Conservation (phyloP, 2,113 vertebrate species). For the Emberiza fucata region DNA sequence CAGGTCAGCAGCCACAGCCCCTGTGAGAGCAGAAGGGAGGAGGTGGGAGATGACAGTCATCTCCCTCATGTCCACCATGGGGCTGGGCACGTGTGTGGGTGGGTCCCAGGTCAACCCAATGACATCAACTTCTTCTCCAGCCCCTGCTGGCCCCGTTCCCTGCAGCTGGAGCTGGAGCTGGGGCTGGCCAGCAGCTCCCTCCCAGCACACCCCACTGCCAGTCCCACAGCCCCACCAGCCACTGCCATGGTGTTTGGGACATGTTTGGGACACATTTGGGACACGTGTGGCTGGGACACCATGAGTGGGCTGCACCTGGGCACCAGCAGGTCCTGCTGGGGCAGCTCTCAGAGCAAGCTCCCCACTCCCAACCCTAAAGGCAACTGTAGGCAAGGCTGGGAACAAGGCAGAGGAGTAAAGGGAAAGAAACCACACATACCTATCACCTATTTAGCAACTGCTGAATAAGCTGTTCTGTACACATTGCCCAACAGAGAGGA, state of each 20-base stretch:
- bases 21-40: neutral
- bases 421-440: constrained; percentile 27
- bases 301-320: neutral
- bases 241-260: accelerated
- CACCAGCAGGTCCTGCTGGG: neutral
- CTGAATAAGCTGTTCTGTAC: constrained; percentile 52
- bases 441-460: constrained; percentile 58
- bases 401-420: neutral
- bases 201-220: neutral
- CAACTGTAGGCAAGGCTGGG: neutral
- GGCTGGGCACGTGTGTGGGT: constrained; percentile 17
- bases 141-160: neutral
- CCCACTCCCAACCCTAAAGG: neutral
- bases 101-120: constrained; percentile 39
- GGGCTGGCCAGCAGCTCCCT: constrained; percentile 3
- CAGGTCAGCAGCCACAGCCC: neutral
- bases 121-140: constrained; percentile 45
- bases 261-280: neutral
- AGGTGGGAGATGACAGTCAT: neutral
- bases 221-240: neutral
- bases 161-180: constrained; percentile 44
- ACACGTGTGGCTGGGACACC: accelerated
- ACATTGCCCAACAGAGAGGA: constrained; percentile 48
- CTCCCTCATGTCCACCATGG: neutral
- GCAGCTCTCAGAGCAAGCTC: neutral